phyloP scores from a whole-genome alignment of 2,797 vertebrate species.

The Pteropus rufus region DNA sequence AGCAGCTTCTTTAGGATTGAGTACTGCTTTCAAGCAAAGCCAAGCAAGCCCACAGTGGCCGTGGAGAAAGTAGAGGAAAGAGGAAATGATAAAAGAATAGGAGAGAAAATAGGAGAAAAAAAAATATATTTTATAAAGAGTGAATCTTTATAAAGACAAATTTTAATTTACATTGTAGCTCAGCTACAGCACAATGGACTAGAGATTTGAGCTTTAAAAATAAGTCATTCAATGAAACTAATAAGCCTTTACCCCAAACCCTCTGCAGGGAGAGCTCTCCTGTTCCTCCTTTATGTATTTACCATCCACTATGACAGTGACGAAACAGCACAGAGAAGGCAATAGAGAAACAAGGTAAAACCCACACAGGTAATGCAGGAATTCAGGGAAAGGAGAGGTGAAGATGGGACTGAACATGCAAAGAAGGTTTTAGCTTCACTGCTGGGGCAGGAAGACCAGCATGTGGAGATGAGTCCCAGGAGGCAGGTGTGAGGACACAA shows the following conservation, averaged over 20 bases:
- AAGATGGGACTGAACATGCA: not conserved
- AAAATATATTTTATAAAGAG: not conserved
- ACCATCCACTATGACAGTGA: not conserved
- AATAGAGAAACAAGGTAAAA: not conserved
- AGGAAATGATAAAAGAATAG: not conserved
- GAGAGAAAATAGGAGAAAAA: not conserved
- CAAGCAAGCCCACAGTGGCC: not conserved
- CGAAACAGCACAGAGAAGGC: not conserved
- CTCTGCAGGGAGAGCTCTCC: not conserved
- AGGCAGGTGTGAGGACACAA: not conserved
- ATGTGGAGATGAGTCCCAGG: not conserved
- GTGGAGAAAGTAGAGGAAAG: not conserved
- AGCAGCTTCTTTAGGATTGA: not conserved
- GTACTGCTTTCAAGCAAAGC: not conserved
- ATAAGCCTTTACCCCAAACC: not conserved
- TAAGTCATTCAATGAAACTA: not conserved
- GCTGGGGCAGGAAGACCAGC: not conserved
- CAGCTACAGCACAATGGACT: not conserved
- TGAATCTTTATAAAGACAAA: not conserved
- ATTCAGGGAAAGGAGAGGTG: not conserved
- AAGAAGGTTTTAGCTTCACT: not conserved
- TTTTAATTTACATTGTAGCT: not conserved
- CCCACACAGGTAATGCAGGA: not conserved
- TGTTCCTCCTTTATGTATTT: not conserved
- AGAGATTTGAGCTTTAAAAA: not conserved